phyloP scores from a whole-genome alignment of 2,113 vertebrate genomes.

The Ochotona curzoniae region DNA sequence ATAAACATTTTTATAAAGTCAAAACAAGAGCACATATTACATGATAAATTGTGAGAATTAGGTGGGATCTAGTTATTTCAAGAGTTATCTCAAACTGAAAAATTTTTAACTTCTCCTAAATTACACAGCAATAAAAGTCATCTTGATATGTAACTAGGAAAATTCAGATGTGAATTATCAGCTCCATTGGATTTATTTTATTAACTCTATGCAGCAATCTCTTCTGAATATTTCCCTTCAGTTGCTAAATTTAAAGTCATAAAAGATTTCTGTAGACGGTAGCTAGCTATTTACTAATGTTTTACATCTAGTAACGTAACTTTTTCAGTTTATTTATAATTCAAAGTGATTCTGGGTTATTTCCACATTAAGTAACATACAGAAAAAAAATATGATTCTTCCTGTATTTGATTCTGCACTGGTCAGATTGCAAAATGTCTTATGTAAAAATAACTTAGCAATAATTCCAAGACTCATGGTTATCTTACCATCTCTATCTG shows the following conservation, averaged over 20 bases:
- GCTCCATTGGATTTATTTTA: background rate
- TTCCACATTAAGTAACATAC: conserved; percentile 34
- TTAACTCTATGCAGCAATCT: background rate
- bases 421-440: background rate
- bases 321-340: background rate
- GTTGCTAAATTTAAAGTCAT: background rate
- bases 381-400: conserved; percentile 6
- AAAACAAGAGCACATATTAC: background rate
- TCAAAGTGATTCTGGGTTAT: conserved; percentile 36
- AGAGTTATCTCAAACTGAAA: background rate
- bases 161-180: background rate
- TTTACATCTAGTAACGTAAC: background rate
- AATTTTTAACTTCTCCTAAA: background rate
- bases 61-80: background rate
- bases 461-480: background rate
- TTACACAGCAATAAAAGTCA: background rate
- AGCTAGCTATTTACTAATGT: background rate
- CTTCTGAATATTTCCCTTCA: background rate
- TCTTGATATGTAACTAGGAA: background rate
- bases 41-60: background rate
- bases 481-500: background rate
- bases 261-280: background rate
- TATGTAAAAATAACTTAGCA: conserved; percentile 33
- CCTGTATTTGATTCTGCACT: background rate
- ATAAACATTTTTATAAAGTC: background rate